Evolutionary conservation across 2,797 vertebrate species (phyloP).

Genomic region (Catharus ustulatus): DNA sequence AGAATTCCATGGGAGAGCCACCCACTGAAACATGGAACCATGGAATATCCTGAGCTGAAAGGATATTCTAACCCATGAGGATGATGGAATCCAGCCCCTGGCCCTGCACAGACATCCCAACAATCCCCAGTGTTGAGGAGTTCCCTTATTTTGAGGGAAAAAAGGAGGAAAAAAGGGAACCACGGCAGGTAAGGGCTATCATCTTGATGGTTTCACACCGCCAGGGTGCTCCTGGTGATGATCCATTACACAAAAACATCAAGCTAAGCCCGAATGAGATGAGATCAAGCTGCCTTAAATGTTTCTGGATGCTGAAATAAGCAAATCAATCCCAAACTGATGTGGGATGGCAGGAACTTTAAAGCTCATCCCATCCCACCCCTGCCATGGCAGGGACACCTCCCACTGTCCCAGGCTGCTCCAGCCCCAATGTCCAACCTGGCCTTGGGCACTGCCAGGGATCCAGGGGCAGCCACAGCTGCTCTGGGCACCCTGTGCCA

Average conservation of each 20-base stretch:
- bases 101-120: not conserved
- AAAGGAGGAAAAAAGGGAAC: not conserved
- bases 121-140: not conserved
- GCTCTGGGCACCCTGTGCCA: not conserved
- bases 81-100: not conserved
- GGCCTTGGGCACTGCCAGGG: not conserved
- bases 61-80: too few species aligned
- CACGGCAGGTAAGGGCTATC: not conserved
- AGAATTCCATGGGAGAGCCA: rapidly evolving
- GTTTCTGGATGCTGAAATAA: not conserved
- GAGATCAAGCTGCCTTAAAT: not conserved
- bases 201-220: not conserved
- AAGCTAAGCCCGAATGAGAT: not conserved
- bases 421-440: not conserved
- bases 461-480: not conserved
- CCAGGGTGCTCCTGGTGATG: not conserved
- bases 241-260: not conserved
- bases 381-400: not conserved
- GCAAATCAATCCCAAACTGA: not conserved
- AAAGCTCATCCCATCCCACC: rapidly evolving
- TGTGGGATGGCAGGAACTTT: rapidly evolving
- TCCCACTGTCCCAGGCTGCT: not conserved
- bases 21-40: rapidly evolving
- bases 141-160: not conserved
- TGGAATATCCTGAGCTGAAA: not conserved